phyloP scores from a whole-genome alignment of 2,113 vertebrate genomes.

The Ovis aries region DNA sequence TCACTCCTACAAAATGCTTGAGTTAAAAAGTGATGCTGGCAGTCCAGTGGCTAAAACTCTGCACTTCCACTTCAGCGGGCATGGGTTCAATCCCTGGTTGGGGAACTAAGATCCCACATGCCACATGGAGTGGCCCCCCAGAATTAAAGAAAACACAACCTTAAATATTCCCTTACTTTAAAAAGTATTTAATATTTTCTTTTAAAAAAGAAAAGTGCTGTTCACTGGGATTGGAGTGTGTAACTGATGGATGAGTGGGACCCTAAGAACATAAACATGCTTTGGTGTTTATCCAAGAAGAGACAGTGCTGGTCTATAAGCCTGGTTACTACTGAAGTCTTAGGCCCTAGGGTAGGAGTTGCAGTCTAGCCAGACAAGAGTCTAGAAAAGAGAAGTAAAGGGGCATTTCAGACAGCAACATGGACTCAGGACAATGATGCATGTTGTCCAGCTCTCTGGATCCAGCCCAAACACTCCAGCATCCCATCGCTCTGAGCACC shows the following conservation, averaged over 20 bases:
- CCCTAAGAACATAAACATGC: not conserved
- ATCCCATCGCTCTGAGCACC: not conserved
- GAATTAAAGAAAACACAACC: not conserved
- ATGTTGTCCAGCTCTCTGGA: not conserved
- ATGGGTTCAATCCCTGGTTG: not conserved
- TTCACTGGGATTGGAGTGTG: not conserved
- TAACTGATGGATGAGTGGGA: not conserved
- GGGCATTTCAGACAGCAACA: not conserved
- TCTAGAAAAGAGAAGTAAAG: not conserved
- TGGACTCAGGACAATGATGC: not conserved
- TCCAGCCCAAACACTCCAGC: not conserved
- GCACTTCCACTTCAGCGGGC: not conserved
- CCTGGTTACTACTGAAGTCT: not conserved
- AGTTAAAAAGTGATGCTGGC: not conserved
- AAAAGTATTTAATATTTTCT: not conserved
- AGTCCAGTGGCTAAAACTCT: not conserved
- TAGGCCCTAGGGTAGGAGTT: not conserved
- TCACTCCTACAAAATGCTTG: not conserved
- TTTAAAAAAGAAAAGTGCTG: not conserved
- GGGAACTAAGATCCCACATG: not conserved
- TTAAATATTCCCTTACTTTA: not conserved
- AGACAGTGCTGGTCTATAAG: not conserved
- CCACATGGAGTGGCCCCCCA: not conserved
- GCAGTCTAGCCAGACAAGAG: not conserved
- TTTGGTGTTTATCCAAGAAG: not conserved